Evolutionary conservation across 2,113 vertebrate genomes (phyloP), one percentile per base, ranked within the genome.

Genomic region (Lycaon pictus): DNA sequence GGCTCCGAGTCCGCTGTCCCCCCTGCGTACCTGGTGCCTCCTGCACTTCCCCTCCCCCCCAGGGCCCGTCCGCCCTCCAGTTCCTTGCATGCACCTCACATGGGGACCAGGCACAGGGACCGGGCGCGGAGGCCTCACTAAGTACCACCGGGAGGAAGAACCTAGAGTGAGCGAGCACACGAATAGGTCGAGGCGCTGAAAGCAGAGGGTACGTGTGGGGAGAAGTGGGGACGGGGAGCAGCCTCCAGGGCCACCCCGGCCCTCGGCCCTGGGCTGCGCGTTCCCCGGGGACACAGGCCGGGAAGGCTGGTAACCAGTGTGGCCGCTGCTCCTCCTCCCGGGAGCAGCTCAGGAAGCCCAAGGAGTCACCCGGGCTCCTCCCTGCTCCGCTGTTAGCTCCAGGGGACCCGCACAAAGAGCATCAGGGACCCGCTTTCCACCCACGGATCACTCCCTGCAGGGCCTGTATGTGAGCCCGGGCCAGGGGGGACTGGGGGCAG

Each of bases 341-440:
- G 67, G 91, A 97, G 89, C 79, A 84, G 63, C 29, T 83, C 95
- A 89, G 81, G 81, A 97, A 96, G 92, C 85, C 43, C 67, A 65
- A 86, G 88, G 63, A 51, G 89, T 76, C 23, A 43, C n/a, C 56
- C 69, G 82, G 60, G 23, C 25, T 87, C 63, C 77, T 89, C 48
- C 56, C 77, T 43, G 79, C 84, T 90, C 4, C 32, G 80, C 76
- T 96, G 71, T 48, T 48, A 94, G 96, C 94, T 87, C 96, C 72
- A 35, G 95, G 95, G 90, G 96, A 74, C 25, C 63, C 87, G 56
- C 48, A n/a, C 20, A 58, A 55, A 72, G 63, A 0, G 8, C 51
- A 87, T 17, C 83, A 87, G 82, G 85, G 86, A 83, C 95, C 71
- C 3, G 93, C 63, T 81, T 82, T 51, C 58, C 65, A 60, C 84